These are phyloP conservation scores for Penaeus chinensis DNA, from an alignment of 1,140 invertebrate species.

Conservation along the genomic window DNA sequence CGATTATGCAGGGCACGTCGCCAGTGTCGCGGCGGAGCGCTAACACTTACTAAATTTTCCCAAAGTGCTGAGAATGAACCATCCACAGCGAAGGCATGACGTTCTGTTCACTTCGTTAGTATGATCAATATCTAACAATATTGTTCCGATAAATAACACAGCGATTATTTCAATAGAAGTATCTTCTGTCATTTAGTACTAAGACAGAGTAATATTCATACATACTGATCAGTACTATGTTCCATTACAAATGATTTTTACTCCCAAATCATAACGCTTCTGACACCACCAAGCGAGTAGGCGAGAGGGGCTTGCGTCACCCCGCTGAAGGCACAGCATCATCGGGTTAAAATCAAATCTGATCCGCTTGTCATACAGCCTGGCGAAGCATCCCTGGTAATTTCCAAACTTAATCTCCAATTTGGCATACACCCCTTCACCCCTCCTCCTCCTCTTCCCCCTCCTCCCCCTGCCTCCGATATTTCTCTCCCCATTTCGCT, in stretches of 20 bases:
- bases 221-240: too few relatives aligned
- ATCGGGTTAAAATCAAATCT: not conserved
- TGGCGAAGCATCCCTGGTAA: conserved; percentile 8
- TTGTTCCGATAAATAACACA: too few relatives aligned
- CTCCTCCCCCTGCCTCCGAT: not conserved
- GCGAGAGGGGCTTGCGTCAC: not conserved
- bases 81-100: not conserved
- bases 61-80: not conserved
- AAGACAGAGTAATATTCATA: too few relatives aligned
- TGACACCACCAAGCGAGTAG: not conserved
- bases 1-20: conserved; percentile 39
- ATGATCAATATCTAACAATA: too few relatives aligned
- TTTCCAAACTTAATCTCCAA: conserved; percentile 28
- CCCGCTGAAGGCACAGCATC: not conserved
- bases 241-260: not conserved
- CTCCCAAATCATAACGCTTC: too few relatives aligned
- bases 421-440: not conserved
- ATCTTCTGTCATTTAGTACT: too few relatives aligned
- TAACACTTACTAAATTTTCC: conserved; percentile 41
- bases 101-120: too few relatives aligned
- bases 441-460: not conserved
- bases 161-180: too few relatives aligned
- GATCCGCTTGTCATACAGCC: too few relatives aligned
- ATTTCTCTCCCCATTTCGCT: conserved; percentile 26
- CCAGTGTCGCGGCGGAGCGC: conserved; percentile 27